Evolutionary conservation across 2,113 vertebrate species (phyloP).

Genomic region (Myiopsitta monachus): DNA sequence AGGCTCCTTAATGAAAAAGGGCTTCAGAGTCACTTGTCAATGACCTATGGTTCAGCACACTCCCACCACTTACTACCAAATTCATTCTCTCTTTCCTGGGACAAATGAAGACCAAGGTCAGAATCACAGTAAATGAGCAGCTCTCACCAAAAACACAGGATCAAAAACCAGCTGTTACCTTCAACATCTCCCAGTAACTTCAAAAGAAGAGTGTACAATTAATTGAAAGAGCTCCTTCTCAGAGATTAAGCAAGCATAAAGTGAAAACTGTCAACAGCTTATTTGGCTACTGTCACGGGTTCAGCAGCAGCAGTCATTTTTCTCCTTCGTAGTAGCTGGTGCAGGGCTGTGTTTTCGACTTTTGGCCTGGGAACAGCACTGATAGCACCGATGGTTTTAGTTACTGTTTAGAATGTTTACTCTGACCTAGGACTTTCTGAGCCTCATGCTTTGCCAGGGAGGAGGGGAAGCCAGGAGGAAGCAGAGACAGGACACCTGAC

Average conservation of each 20-base stretch:
- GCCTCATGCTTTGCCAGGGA: too few relatives aligned
- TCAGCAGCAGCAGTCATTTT: too few relatives aligned
- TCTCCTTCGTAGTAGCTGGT: too few relatives aligned
- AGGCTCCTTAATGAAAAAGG: not conserved
- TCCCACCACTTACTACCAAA: not conserved
- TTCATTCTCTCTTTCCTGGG: not conserved
- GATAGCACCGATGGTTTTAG: too few relatives aligned
- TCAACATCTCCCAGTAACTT: not conserved
- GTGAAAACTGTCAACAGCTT: not conserved
- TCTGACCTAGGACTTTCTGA: too few relatives aligned
- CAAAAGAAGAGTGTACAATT: not conserved
- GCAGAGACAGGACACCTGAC: too few relatives aligned
- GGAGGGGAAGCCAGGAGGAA: too few relatives aligned
- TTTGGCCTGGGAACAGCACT: too few relatives aligned
- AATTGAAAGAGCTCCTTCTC: not conserved
- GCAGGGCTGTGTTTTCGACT: too few relatives aligned
- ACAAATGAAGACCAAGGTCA: not conserved
- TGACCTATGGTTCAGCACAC: not conserved
- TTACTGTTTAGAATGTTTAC: too few relatives aligned
- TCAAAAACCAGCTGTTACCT: not conserved
- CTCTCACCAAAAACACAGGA: not conserved
- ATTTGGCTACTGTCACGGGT: too few relatives aligned
- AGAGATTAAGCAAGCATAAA: not conserved
- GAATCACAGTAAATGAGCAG: not conserved
- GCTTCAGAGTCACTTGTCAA: not conserved